Percentiles rank a stretch among this genome's conserved stretches.
phyloP scores from a whole-genome alignment of 2,113 vertebrate genomes.

The Helogale parvula region DNA sequence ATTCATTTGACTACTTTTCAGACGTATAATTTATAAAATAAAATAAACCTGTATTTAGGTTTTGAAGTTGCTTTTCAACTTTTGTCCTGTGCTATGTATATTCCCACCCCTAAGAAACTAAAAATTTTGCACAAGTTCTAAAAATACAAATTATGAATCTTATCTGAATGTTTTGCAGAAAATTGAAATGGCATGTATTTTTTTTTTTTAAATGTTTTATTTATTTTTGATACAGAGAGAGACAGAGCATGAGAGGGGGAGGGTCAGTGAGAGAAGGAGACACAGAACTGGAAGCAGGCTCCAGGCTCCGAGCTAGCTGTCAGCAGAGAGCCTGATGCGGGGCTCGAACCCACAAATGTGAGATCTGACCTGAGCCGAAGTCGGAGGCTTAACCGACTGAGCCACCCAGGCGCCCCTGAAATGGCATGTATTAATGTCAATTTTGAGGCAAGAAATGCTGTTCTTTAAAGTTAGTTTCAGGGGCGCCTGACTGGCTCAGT shows the following conservation, averaged over 20 bases:
- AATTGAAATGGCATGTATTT: neutral
- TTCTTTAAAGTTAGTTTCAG: neutral
- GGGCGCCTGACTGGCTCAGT: neutral
- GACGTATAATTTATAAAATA: neutral
- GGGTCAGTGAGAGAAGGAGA: no score
- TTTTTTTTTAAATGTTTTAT: no score
- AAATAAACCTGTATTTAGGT: neutral
- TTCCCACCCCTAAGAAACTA: neutral
- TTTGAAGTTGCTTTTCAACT: neutral
- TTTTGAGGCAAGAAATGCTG: slow-evolving; percentile 9
- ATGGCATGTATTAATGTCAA: neutral
- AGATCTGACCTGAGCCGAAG: no score
- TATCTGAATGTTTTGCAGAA: neutral
- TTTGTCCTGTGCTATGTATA: neutral
- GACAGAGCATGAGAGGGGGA: no score
- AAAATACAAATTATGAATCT: neutral
- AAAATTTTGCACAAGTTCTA: neutral
- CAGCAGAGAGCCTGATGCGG: no score
- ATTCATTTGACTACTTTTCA: neutral
- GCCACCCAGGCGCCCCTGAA: no score
- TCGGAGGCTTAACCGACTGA: no score
- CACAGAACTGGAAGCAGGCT: no score
- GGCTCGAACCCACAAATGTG: no score
- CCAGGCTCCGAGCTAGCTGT: no score
- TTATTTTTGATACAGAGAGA: no score